Conservation (phyloP, 2,113 vertebrate species). For the Mobula hypostoma region DNA sequence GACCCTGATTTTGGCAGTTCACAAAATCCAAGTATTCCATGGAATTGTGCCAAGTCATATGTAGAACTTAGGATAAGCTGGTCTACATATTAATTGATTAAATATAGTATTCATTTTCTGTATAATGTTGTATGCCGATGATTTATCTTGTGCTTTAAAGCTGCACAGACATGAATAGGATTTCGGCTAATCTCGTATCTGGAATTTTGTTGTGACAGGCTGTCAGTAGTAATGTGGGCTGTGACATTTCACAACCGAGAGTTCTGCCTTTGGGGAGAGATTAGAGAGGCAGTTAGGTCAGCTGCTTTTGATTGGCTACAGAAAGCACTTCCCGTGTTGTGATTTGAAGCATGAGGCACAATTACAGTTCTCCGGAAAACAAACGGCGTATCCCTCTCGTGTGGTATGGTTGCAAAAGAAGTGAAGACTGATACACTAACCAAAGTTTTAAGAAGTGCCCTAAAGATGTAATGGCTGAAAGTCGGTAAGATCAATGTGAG, state of each 20-base stretch:
- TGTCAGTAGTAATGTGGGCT: not conserved
- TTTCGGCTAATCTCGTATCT: not conserved
- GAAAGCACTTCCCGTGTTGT: slow-evolving; percentile 67
- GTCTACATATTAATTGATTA: not conserved
- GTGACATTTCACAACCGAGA: not conserved
- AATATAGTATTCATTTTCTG: not conserved
- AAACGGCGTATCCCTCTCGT: not conserved
- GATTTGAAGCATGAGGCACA: slow-evolving; percentile 59
- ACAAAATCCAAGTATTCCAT: not conserved
- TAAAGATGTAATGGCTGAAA: not conserved
- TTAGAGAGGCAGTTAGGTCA: slow-evolving; percentile 41
- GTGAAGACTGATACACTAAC: not conserved
- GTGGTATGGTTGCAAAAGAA: not conserved
- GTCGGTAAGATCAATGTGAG: not conserved
- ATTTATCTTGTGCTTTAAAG: not conserved
- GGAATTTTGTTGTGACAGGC: not conserved
- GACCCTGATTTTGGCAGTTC: not conserved
- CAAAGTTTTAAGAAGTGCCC: slow-evolving; percentile 11
- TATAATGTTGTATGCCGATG: not conserved
- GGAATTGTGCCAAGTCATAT: not conserved
- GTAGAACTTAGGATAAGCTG: not conserved
- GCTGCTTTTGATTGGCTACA: slow-evolving; percentile 57
- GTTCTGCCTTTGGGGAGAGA: slow-evolving; percentile 35
- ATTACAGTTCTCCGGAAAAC: slow-evolving; percentile 32
- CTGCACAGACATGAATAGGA: not conserved